These are phyloP conservation scores for Apogon talboti DNA, from an alignment of 2,797 vertebrate genomes.

Conservation along the genomic window DNA sequence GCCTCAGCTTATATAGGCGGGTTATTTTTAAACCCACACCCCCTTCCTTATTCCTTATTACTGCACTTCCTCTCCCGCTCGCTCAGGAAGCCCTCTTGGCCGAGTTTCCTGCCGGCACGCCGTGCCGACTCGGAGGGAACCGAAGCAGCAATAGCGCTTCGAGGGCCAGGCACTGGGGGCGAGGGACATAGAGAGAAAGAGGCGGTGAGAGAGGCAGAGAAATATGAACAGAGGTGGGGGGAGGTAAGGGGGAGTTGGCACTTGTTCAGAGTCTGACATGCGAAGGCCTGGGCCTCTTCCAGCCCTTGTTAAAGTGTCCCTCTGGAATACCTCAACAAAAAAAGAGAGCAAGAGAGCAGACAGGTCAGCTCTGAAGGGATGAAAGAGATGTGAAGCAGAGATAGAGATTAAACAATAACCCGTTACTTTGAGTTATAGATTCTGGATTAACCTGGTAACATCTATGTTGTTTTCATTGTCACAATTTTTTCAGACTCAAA, in stretches of 20 bases:
- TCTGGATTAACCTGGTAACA: constrained; percentile 1
- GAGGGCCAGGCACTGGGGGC: constrained; percentile 75
- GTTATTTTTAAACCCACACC: constrained; percentile 95
- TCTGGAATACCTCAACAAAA: constrained; percentile 61
- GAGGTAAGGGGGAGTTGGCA: constrained; percentile 59
- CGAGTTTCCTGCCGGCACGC: constrained; percentile 78
- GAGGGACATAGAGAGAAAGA: constrained; percentile 22
- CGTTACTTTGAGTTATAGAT: constrained; percentile 6
- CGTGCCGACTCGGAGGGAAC: constrained; percentile 83
- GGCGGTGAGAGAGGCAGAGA: constrained; percentile 2
- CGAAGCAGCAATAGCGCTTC: constrained; percentile 83
- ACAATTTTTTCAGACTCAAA: not conserved
- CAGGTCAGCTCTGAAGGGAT: constrained; percentile 13
- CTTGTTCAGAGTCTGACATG: constrained; percentile 80
- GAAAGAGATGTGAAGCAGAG: constrained; percentile 13
- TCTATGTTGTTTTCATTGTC: not conserved
- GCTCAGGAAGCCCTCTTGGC: constrained; percentile 91
- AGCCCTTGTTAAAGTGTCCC: constrained; percentile 69
- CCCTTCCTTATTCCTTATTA: constrained; percentile 87
- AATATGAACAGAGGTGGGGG: not conserved
- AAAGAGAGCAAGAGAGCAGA: constrained; percentile 12
- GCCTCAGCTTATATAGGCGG: constrained; percentile 88
- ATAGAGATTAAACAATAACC: constrained; percentile 12
- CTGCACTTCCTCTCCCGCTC: constrained; percentile 90
- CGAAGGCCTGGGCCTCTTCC: constrained; percentile 74